Evolutionary conservation across 53 echinoderm and acorn worm genomes (phyloP).

Genomic region (Stichopus horrens): DNA sequence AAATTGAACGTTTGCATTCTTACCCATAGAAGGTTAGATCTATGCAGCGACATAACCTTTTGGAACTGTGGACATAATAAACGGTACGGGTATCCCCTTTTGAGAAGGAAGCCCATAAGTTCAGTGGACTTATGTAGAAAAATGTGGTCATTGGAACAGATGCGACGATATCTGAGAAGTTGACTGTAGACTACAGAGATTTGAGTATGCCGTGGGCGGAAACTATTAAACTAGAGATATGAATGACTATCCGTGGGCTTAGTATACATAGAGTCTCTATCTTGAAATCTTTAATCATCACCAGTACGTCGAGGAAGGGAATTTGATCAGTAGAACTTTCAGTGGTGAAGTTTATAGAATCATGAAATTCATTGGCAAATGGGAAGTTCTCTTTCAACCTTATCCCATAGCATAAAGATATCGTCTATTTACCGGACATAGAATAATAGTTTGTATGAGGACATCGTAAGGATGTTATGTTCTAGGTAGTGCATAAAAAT

Average conservation of each 20-base stretch:
- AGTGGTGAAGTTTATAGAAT: conserved; percentile 9
- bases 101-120: background rate
- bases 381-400: background rate
- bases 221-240: conserved; percentile 1
- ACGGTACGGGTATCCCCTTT: background rate
- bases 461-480: background rate
- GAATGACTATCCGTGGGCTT: background rate
- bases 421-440: background rate
- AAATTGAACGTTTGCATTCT: no score
- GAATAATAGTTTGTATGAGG: background rate
- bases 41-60: background rate
- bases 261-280: conserved; percentile 9
- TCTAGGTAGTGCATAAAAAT: conserved; percentile 26
- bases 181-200: background rate
- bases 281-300: background rate
- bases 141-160: background rate
- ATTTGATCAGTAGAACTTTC: background rate
- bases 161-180: background rate
- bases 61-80: background rate
- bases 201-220: background rate
- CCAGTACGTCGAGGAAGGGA: conserved; percentile 31
- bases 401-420: conserved; percentile 16
- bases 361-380: background rate
- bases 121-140: background rate
- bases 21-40: background rate